Evolutionary conservation across 2,113 vertebrate genomes (phyloP).

Genomic region (Glareola pratincola): DNA sequence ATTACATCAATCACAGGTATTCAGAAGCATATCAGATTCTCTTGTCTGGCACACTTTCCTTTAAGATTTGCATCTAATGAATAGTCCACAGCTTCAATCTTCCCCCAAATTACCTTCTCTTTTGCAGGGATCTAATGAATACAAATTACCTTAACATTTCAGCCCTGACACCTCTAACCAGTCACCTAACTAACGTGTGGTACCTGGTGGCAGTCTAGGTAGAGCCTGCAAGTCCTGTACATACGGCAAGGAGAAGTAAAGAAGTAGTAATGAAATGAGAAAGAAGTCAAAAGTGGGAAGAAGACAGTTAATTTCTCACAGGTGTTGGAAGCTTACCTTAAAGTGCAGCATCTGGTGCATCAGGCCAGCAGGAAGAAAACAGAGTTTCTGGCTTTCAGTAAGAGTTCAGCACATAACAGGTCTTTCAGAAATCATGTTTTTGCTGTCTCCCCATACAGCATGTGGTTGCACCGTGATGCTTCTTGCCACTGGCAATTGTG

Average conservation of each 20-base stretch:
- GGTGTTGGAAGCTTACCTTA: background rate
- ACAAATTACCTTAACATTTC: background rate
- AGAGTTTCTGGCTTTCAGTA: background rate
- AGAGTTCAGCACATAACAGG: background rate
- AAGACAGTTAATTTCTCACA: background rate
- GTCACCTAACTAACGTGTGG: background rate
- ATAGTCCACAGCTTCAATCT: background rate
- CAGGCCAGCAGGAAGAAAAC: background rate
- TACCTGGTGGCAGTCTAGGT: background rate
- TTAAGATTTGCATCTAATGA: background rate
- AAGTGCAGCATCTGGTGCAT: background rate
- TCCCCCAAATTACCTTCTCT: background rate
- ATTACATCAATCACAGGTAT: background rate
- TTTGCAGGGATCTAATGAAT: background rate
- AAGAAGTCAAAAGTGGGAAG: background rate
- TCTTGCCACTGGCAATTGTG: background rate
- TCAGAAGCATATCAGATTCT: background rate
- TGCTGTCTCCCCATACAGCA: background rate
- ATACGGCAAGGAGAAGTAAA: background rate
- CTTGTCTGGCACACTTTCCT: background rate
- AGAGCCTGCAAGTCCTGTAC: background rate
- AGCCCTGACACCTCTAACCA: background rate
- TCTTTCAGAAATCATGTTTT: background rate
- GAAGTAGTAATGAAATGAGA: background rate
- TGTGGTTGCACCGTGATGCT: background rate